Base-by-base conservation (phyloP, 1,140 invertebrate species). In the Grapholita molesta region DNA sequence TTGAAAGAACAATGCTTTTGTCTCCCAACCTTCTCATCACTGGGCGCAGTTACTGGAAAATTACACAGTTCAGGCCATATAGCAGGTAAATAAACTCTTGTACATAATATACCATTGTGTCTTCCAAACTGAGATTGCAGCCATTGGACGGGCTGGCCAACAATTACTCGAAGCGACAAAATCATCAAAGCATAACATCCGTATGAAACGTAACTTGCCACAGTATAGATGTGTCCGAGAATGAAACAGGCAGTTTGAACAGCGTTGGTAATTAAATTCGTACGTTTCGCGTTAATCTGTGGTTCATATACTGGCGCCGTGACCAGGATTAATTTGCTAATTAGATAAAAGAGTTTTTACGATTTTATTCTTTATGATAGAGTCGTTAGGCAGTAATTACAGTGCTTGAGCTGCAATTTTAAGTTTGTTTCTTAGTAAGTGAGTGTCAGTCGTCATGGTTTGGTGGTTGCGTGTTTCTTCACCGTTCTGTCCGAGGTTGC, bases 381-480 rank as follows among this genome's bases (percentile, higher is more conserved):
- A 15, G 55, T 32, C 7, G 3, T 18, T n/a, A 61, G 55, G 12
- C 21, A 15, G 24, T 15, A 6, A n/a, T 25, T 28, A 25, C 7
- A 12, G 55, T 3, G 12, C 15, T 8, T 11, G 7, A 66, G 32
- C 55, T 64, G 42, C 38, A 52, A 12, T 30, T 67, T 38, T 69
- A 67, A 53, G 38, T 67, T 68, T 65, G 24, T 48, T 70, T 74
- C 68, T 71, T 70, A 70, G 76, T 67, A 72, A 73, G 73, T 77
- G 35, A 79, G 82, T 83, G 86, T 83, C 82, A 78, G 80, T 73
- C 78, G 86, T 88, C 84, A 90, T 76, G 88, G 82, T 83, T 83
- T 78, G 82, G 73, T 80, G 79, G 66, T 75, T 64, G 35, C 70
- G 68, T 71, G 79, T 86, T 89, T 80, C 85, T 79, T 80, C 84